These are phyloP conservation scores for Agrotis exclamationis DNA, from an alignment of 2,888 invertebrate genomes.

Conservation along the genomic window DNA sequence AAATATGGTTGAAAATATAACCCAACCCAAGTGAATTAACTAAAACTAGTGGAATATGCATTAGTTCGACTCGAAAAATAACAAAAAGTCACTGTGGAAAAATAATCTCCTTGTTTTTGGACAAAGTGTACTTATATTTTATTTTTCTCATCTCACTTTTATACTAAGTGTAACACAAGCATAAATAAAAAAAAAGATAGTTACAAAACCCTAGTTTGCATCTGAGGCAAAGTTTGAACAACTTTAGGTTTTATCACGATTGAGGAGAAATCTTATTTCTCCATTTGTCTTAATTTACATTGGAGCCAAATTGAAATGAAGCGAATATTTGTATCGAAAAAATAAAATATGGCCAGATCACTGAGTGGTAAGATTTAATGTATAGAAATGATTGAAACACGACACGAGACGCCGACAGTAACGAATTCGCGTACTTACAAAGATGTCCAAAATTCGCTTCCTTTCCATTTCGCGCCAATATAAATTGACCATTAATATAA, in stretches of 20 bases:
- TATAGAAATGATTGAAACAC: too few relatives aligned
- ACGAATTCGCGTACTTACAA: too few relatives aligned
- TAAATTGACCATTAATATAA: slow-evolving; percentile 3
- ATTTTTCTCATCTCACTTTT: slow-evolving; percentile 60
- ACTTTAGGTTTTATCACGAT: slow-evolving; percentile 49
- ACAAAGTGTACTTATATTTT: slow-evolving; percentile 40
- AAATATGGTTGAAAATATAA: slow-evolving; percentile 60
- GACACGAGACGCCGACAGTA: too few relatives aligned
- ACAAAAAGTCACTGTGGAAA: slow-evolving; percentile 42
- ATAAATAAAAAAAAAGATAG: slow-evolving; percentile 39
- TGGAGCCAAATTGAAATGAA: too few relatives aligned
- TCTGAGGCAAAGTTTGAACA: slow-evolving; percentile 35
- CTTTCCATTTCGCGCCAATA: too few relatives aligned
- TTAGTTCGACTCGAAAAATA: slow-evolving; percentile 58
- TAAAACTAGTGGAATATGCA: slow-evolving; percentile 71
- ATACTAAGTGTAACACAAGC: slow-evolving; percentile 48
- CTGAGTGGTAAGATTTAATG: too few relatives aligned
- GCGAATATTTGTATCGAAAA: too few relatives aligned
- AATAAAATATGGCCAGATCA: too few relatives aligned
- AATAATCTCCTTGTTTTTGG: slow-evolving; percentile 51
- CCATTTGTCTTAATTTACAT: not conserved
- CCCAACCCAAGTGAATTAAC: slow-evolving; percentile 68
- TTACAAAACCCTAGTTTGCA: slow-evolving; percentile 42
- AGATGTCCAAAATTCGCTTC: too few relatives aligned
- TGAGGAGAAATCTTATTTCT: slow-evolving; percentile 57